A percentile compares a stretch with the other conserved stretches of the same genome.
These are phyloP conservation scores for Halcyon smyrnensis DNA, from an alignment of 2,797 vertebrate species.

Conservation along the genomic window DNA sequence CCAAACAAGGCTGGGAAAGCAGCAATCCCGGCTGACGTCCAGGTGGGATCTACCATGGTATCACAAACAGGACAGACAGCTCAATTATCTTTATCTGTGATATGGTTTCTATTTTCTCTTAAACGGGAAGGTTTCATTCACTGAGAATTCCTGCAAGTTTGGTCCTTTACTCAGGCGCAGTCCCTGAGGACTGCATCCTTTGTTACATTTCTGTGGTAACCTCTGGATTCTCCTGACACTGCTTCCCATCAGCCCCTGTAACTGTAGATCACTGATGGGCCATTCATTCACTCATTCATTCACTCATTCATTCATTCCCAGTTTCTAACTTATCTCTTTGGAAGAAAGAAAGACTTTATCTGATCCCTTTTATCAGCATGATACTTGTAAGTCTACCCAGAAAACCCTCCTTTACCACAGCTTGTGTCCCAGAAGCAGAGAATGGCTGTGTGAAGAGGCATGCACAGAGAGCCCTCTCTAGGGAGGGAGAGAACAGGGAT, in stretches of 20 bases:
- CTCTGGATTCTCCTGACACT: background rate
- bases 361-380: slow-evolving; percentile 28
- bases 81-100: slow-evolving; percentile 46
- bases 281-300: background rate
- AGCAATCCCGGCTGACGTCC: background rate
- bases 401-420: background rate
- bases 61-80: slow-evolving; percentile 8
- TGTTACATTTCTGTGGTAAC: slow-evolving; percentile 46
- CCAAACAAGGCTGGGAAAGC: slow-evolving; percentile 55
- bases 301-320: background rate
- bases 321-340: slow-evolving; percentile 43
- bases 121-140: slow-evolving; percentile 38
- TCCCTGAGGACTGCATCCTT: slow-evolving; percentile 37
- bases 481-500: background rate
- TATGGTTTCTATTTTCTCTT: slow-evolving; percentile 42
- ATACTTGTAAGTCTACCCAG: slow-evolving; percentile 40
- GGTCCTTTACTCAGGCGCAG: background rate
- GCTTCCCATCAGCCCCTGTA: slow-evolving; percentile 45
- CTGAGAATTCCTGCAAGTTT: background rate
- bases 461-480: background rate
- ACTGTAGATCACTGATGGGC: slow-evolving; percentile 20
- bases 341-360: slow-evolving; percentile 46
- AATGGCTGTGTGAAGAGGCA: background rate
- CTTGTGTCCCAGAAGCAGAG: background rate
- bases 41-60: slow-evolving; percentile 19